Conservation (phyloP, 2,113 vertebrate species). For the Erpornis zantholeuca region DNA sequence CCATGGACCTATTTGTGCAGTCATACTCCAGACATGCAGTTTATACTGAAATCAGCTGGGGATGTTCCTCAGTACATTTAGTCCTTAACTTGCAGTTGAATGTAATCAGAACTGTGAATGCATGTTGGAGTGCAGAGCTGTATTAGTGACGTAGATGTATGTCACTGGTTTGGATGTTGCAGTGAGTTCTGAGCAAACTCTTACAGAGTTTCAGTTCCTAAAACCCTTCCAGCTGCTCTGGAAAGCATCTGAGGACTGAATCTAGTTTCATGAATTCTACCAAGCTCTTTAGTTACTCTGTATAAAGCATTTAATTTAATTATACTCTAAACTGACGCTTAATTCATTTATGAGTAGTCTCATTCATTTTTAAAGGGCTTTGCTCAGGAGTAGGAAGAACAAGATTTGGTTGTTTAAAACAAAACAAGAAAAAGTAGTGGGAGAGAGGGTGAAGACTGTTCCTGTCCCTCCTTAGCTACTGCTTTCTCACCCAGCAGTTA, state of each 20-base stretch:
- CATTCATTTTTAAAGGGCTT: not conserved
- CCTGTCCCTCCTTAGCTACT: not conserved
- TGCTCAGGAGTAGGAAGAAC: not conserved
- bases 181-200: not conserved
- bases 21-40: not conserved
- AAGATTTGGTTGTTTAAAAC: not conserved
- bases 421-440: not conserved
- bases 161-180: not conserved
- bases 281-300: not conserved
- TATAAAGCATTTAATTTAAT: slow-evolving; percentile 13
- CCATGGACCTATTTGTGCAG: not conserved
- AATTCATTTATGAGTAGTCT: not conserved
- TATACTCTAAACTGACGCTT: not conserved
- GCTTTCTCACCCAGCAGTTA: not conserved
- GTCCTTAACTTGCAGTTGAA: not conserved
- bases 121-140: not conserved
- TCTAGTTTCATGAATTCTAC: not conserved
- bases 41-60: not conserved
- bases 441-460: not conserved
- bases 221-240: not conserved
- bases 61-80: not conserved
- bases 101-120: not conserved
- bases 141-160: not conserved
- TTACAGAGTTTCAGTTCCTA: not conserved
- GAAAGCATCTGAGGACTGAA: not conserved